A percentile compares a stretch with the other conserved stretches of the same genome.
These are phyloP conservation scores for Lottia gigantea DNA, from an alignment of 2,888 invertebrate species.

Conservation along the genomic window DNA sequence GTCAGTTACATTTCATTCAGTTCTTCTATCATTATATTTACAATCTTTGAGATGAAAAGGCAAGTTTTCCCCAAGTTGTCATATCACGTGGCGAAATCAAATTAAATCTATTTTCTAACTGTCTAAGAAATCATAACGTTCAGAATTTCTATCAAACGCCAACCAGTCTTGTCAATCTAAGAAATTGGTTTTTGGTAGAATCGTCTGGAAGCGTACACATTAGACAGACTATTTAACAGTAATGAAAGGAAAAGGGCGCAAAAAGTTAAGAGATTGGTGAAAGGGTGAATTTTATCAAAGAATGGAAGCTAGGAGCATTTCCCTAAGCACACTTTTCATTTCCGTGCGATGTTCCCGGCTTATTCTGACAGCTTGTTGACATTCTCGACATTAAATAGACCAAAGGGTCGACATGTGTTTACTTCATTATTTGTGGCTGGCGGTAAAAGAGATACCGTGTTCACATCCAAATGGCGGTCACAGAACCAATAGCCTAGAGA, in stretches of 20 bases:
- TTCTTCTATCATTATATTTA: not conserved
- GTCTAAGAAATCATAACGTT: slow-evolving; percentile 4
- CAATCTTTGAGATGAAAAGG: not conserved
- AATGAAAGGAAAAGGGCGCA: slow-evolving; percentile 9
- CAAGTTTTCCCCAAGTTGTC: not conserved
- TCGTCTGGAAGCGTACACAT: slow-evolving; percentile 11
- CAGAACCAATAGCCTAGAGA: slow-evolving; percentile 13
- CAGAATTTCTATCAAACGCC: slow-evolving; percentile 2
- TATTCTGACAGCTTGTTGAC: slow-evolving; percentile 26
- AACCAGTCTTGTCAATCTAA: slow-evolving; percentile 4
- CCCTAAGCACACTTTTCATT: slow-evolving; percentile 26
- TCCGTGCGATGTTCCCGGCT: slow-evolving; percentile 20
- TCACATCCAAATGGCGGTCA: slow-evolving; percentile 15
- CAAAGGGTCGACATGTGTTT: slow-evolving; percentile 25
- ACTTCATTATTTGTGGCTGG: slow-evolving; percentile 21
- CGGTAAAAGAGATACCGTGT: slow-evolving; percentile 22
- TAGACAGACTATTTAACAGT: not conserved
- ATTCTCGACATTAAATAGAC: slow-evolving; percentile 27
- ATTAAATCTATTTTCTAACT: slow-evolving; percentile 9
- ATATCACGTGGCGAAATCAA: slow-evolving; percentile 9
- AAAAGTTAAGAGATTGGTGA: slow-evolving; percentile 11
- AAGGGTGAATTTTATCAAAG: slow-evolving; percentile 10
- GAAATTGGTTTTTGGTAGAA: slow-evolving; percentile 5
- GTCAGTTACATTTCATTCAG: not conserved
- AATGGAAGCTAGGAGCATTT: slow-evolving; percentile 13